Conservation (phyloP, 2,797 vertebrate genomes). For the Limosa lapponica region DNA sequence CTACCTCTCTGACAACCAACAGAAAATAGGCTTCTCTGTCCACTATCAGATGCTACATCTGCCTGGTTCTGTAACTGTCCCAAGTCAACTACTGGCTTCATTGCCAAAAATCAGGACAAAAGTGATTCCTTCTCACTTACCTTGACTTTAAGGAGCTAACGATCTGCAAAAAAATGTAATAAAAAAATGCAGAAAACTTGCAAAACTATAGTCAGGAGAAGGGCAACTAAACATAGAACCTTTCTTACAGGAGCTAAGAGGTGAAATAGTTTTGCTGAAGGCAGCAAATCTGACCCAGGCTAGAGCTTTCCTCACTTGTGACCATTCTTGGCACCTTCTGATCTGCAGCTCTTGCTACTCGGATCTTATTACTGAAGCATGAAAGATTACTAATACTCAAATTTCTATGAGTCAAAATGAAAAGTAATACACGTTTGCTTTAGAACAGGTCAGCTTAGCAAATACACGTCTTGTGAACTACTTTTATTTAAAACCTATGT, state of each 20-base stretch:
- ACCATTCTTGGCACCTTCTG: conserved; percentile 28
- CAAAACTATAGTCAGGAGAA: not conserved
- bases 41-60: not conserved
- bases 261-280: conserved; percentile 34
- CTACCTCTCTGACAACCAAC: not conserved
- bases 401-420: conserved; percentile 48
- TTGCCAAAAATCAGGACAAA: not conserved
- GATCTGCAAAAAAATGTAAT: not conserved
- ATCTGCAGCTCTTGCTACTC: conserved; percentile 30
- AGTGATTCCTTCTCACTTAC: not conserved
- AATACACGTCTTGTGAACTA: not conserved
- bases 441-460: conserved; percentile 15
- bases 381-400: conserved; percentile 32
- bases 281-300: conserved; percentile 11
- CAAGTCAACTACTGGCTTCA: not conserved
- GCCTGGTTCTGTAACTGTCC: not conserved
- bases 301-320: not conserved
- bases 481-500: conserved; percentile 11
- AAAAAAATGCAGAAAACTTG: not conserved
- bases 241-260: not conserved
- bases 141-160: not conserved
- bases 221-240: not conserved
- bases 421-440: not conserved
- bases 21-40: not conserved
- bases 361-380: conserved; percentile 29